These are phyloP conservation scores for Platysternon megacephalum DNA, from an alignment of 2,113 vertebrate species.

Conservation along the genomic window DNA sequence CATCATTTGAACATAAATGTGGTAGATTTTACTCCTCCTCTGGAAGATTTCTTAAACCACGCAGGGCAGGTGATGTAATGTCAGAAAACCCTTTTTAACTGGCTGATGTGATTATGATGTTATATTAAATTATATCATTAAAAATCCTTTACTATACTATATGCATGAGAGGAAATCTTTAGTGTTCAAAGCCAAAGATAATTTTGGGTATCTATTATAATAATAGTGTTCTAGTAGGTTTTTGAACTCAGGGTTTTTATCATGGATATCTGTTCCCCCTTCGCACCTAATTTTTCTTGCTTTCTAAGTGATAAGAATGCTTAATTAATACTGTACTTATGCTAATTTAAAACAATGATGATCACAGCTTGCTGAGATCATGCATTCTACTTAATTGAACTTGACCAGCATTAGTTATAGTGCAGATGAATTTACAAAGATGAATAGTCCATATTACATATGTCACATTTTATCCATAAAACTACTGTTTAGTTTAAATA, in stretches of 20 bases:
- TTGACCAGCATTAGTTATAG: conserved; percentile 49
- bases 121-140: not conserved
- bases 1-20: conserved; percentile 30
- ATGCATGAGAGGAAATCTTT: not conserved
- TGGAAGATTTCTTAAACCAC: conserved; percentile 25
- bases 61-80: conserved; percentile 27
- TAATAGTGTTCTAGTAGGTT: conserved; percentile 20
- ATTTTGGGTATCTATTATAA: not conserved
- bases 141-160: not conserved
- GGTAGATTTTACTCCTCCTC: not conserved
- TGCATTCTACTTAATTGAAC: conserved; percentile 61
- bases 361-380: conserved; percentile 54
- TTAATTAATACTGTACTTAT: conserved; percentile 68
- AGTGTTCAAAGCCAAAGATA: conserved; percentile 41
- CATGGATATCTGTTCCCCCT: conserved; percentile 18
- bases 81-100: not conserved
- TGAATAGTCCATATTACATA: not conserved
- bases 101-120: not conserved
- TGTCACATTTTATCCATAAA: not conserved
- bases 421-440: not conserved
- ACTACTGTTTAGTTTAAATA: not conserved
- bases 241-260: conserved; percentile 44
- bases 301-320: conserved; percentile 51
- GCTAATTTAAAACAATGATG: conserved; percentile 56
- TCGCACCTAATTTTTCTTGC: conserved; percentile 43